Percentiles rank a stretch among this genome's conserved stretches.
Conservation (phyloP, 2,888 invertebrate species). For the Mycalesis mineus region DNA sequence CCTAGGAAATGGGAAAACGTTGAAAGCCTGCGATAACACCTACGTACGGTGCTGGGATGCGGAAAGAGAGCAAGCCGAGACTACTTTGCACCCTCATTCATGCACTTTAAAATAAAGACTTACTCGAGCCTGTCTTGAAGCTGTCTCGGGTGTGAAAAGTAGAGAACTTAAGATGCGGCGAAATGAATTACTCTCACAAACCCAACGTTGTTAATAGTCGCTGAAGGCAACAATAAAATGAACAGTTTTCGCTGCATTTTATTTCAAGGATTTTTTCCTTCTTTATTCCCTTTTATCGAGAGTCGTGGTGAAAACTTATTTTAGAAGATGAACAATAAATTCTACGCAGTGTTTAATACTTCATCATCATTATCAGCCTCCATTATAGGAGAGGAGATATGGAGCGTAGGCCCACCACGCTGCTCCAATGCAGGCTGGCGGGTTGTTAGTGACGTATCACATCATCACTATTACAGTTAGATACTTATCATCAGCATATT, state of each 20-base stretch:
- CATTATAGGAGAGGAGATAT: no score
- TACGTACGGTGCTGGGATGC: slow-evolving; percentile 14
- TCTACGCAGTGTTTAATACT: no score
- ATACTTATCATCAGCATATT: no score
- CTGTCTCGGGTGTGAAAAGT: slow-evolving; percentile 22
- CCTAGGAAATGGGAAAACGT: slow-evolving; percentile 10
- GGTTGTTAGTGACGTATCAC: no score
- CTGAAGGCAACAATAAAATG: background rate
- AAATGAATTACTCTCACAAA: slow-evolving; percentile 16
- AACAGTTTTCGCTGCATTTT: slow-evolving; percentile 1
- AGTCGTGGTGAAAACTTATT: background rate
- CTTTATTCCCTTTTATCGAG: background rate
- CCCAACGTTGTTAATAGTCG: background rate
- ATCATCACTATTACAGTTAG: no score
- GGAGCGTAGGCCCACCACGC: no score
- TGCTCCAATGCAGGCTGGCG: no score
- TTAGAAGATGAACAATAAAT: background rate
- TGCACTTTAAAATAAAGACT: slow-evolving; percentile 28
- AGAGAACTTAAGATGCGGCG: slow-evolving; percentile 11
- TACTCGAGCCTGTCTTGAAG: slow-evolving; percentile 27
- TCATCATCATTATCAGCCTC: no score
- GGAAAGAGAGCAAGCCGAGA: slow-evolving; percentile 20
- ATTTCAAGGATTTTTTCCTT: background rate
- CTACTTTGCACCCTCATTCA: slow-evolving; percentile 20
- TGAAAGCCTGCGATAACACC: slow-evolving; percentile 23